phyloP scores from a whole-genome alignment of 2,888 invertebrate species.

The Chloroclystis v-ata region DNA sequence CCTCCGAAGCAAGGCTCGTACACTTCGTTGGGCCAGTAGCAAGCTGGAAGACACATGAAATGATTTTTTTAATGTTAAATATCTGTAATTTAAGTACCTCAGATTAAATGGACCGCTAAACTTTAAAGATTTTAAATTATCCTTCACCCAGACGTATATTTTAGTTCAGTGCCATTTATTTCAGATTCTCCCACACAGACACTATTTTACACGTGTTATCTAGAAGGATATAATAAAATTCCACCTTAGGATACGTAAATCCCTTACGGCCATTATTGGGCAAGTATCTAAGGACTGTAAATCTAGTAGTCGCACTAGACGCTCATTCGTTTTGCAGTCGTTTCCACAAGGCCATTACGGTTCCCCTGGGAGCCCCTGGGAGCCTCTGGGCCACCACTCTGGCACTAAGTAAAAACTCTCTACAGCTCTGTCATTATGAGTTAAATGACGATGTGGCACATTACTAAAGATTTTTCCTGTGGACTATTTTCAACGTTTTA shows the following conservation, averaged over 20 bases:
- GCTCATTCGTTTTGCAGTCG: constrained; percentile 59
- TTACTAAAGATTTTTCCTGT: neutral
- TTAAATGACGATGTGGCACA: neutral
- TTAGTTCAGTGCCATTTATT: no score
- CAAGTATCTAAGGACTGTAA: constrained; percentile 49
- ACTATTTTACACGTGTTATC: constrained; percentile 24
- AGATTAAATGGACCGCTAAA: no score
- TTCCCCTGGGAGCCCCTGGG: constrained; percentile 50
- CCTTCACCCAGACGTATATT: no score
- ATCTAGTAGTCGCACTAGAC: constrained; percentile 58
- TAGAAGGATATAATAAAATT: constrained; percentile 9
- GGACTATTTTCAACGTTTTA: no score
- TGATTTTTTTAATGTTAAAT: no score
- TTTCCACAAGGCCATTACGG: constrained; percentile 62
- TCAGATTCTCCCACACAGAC: constrained; percentile 1
- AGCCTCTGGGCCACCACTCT: constrained; percentile 54
- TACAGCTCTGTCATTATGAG: neutral
- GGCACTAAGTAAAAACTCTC: constrained; percentile 18
- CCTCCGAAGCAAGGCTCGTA: constrained; percentile 71
- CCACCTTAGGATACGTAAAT: constrained; percentile 23
- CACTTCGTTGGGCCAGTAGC: constrained; percentile 67
- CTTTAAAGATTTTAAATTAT: no score
- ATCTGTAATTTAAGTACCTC: no score
- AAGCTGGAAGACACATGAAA: constrained; percentile 40
- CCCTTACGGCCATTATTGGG: constrained; percentile 47